Evolutionary conservation across 2,888 invertebrate species (phyloP).

Genomic region (Amaurobius ferox): DNA sequence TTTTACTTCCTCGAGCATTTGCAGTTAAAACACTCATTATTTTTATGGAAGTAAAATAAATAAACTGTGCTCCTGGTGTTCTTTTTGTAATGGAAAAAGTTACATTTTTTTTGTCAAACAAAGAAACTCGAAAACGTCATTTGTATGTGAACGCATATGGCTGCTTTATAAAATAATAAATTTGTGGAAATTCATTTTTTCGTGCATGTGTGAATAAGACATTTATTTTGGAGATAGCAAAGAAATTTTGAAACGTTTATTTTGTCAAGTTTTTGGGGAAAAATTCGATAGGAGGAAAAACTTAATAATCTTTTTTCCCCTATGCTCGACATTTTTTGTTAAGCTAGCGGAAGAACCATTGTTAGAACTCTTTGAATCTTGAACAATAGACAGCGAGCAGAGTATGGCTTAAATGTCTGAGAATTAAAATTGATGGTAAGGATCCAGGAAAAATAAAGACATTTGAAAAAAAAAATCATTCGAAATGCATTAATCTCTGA

Average conservation of each 20-base stretch:
- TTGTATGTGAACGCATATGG: slow-evolving; percentile 44
- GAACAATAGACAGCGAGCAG: slow-evolving; percentile 41
- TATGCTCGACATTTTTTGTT: slow-evolving; percentile 7
- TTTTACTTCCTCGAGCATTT: slow-evolving; percentile 57
- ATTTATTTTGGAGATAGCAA: slow-evolving; percentile 58
- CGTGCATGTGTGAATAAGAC: slow-evolving; percentile 27
- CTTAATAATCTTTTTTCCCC: slow-evolving; percentile 34
- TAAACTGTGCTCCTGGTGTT: slow-evolving; percentile 31
- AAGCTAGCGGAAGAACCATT: slow-evolving; percentile 42
- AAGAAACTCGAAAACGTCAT: slow-evolving; percentile 59
- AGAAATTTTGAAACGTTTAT: slow-evolving; percentile 53
- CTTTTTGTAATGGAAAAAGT: slow-evolving; percentile 29
- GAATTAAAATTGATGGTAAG: slow-evolving; percentile 62
- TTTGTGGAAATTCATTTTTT: slow-evolving; percentile 20
- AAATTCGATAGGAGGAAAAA: slow-evolving; percentile 18
- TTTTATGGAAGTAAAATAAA: slow-evolving; percentile 63
- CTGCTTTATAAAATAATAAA: slow-evolving; percentile 14
- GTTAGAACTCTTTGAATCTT: slow-evolving; percentile 50
- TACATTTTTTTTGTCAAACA: slow-evolving; percentile 42
- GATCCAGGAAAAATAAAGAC: slow-evolving; percentile 10
- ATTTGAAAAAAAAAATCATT: slow-evolving; percentile 5
- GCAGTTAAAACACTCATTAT: slow-evolving; percentile 42
- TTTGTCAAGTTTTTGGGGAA: slow-evolving; percentile 44
- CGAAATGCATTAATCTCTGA: slow-evolving; percentile 3
- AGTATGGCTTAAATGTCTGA: slow-evolving; percentile 41